Evolutionary conservation across 2,888 invertebrate species (phyloP).

Genomic region (Creontiades dilutus): DNA sequence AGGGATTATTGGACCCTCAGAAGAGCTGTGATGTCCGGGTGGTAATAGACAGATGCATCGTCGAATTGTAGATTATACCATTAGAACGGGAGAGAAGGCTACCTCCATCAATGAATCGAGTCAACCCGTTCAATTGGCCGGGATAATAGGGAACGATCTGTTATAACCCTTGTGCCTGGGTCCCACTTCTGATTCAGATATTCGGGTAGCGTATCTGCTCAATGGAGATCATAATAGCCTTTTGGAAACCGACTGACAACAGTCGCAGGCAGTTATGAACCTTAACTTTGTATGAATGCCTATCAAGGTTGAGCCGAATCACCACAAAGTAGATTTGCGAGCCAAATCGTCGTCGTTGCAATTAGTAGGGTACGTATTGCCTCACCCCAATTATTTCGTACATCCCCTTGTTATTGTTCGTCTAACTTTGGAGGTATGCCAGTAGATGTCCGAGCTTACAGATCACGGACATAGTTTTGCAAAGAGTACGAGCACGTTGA

Average conservation of each 20-base stretch:
- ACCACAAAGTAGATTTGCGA: neutral
- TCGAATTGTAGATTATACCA: constrained; percentile 49
- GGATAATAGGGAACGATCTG: constrained; percentile 46
- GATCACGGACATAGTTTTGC: too few species aligned
- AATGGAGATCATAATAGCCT: constrained; percentile 25
- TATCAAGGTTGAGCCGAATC: neutral
- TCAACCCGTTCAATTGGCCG: constrained; percentile 44
- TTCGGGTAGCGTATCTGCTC: constrained; percentile 1
- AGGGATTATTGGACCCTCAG: constrained; percentile 35
- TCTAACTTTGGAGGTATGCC: too few species aligned
- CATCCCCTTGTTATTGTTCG: too few species aligned
- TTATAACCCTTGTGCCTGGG: constrained; percentile 19
- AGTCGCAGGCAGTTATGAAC: constrained; percentile 28
- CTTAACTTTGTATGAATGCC: neutral
- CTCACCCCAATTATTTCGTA: constrained; percentile 1
- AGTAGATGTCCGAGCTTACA: too few species aligned
- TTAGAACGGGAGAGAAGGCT: neutral
- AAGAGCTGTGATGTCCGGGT: constrained; percentile 46
- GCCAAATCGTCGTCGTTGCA: neutral
- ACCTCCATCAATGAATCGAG: constrained; percentile 50
- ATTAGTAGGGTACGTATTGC: neutral
- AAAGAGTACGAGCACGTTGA: too few species aligned
- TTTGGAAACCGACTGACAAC: constrained; percentile 15
- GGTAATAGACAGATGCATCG: constrained; percentile 29
- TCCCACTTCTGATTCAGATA: constrained; percentile 4